Conservation (phyloP, 2,888 invertebrate genomes). For the Pherbina coryleti region DNA sequence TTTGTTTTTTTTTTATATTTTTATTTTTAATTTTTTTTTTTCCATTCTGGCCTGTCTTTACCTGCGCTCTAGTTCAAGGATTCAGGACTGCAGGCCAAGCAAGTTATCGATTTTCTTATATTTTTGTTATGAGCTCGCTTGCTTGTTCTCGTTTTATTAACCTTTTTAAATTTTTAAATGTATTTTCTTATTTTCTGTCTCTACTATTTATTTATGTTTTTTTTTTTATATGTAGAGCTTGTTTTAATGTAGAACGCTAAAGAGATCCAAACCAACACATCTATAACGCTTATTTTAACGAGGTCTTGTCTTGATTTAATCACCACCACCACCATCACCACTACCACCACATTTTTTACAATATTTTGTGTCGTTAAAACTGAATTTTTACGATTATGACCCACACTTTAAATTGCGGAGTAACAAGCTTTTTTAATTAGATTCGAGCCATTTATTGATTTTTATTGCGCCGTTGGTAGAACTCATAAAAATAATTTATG, state of each 20-base stretch:
- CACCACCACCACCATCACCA: no score
- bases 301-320: no score
- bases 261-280: no score
- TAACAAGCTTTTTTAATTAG: constrained; percentile 35
- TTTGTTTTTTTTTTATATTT: not conserved
- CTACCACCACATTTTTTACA: not conserved
- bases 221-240: no score
- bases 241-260: no score
- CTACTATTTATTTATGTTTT: no score
- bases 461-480: constrained; percentile 9
- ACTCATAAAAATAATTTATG: constrained; percentile 26
- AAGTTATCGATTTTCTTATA: no score
- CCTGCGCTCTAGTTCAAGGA: constrained; percentile 13
- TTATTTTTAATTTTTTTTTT: not conserved
- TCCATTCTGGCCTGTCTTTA: not conserved
- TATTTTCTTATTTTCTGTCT: not conserved
- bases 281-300: no score
- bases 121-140: not conserved
- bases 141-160: not conserved
- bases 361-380: constrained; percentile 11
- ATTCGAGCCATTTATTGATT: constrained; percentile 20
- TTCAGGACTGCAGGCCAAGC: not conserved
- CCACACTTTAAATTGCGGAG: constrained; percentile 23
- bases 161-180: not conserved
- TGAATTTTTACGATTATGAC: constrained; percentile 33